Percentiles rank a stretch among this genome's conserved stretches.
phyloP scores from a whole-genome alignment of 2,888 invertebrate genomes.

The Cepaea hortensis region DNA sequence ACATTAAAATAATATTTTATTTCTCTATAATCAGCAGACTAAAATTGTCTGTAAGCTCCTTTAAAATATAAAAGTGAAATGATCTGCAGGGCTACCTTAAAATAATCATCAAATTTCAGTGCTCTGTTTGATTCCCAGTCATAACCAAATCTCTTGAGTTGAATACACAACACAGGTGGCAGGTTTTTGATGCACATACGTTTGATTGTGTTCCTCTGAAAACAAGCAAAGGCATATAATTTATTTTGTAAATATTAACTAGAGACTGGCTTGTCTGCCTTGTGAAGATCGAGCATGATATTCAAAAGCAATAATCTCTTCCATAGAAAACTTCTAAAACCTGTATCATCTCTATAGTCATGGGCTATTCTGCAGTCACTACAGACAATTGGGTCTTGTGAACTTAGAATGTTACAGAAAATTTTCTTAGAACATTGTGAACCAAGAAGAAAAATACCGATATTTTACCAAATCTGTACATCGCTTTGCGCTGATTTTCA shows the following conservation, averaged over 20 bases:
- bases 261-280: not conserved
- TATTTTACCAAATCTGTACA: too few relatives aligned
- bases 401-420: too few relatives aligned
- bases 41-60: conserved; percentile 54
- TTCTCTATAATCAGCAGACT: too few relatives aligned
- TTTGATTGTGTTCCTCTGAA: conserved; percentile 78
- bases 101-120: conserved; percentile 79
- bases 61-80: conserved; percentile 71
- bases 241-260: not conserved
- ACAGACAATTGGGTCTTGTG: too few relatives aligned
- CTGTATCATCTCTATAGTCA: too few relatives aligned
- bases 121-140: conserved; percentile 79
- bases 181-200: conserved; percentile 78
- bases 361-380: too few relatives aligned
- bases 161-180: conserved; percentile 78
- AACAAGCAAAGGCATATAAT: conserved; percentile 35
- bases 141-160: conserved; percentile 79
- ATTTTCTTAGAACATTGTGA: too few relatives aligned
- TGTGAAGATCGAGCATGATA: not conserved
- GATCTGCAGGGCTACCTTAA: conserved; percentile 66
- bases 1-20: too few relatives aligned
- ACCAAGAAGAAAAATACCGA: too few relatives aligned
- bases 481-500: too few relatives aligned
- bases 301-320: too few relatives aligned
- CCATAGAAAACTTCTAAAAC: too few relatives aligned